Evolutionary conservation across 2,888 invertebrate genomes (phyloP).

Genomic region (Pristionchus fissidentatus): DNA sequence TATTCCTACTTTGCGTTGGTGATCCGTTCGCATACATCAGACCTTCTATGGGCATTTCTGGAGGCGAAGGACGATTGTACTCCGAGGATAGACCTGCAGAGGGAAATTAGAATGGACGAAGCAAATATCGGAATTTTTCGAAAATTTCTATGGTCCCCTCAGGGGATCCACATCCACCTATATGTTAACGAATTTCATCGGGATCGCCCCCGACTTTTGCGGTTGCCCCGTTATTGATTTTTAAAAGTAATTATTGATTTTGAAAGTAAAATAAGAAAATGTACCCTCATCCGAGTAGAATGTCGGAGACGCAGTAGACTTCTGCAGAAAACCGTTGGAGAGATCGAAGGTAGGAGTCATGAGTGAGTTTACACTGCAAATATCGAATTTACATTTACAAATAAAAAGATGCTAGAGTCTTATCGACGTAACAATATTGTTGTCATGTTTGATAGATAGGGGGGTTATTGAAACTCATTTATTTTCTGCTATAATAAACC

Average conservation of each 20-base stretch:
- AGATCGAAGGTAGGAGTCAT: neutral
- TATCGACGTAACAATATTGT: too few relatives aligned
- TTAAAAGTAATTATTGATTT: neutral
- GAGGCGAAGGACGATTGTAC: slow-evolving; percentile 6
- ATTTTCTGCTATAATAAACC: too few relatives aligned
- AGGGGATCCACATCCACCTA: neutral
- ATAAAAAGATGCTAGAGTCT: too few relatives aligned
- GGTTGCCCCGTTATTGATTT: neutral
- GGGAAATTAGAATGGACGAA: neutral
- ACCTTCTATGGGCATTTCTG: neutral
- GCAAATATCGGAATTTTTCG: neutral
- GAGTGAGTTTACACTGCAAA: neutral
- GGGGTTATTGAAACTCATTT: too few relatives aligned
- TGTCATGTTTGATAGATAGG: too few relatives aligned
- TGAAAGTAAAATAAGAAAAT: neutral
- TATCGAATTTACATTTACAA: too few relatives aligned
- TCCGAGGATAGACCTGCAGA: slow-evolving; percentile 1
- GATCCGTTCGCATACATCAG: slow-evolving; percentile 10
- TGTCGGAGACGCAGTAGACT: neutral
- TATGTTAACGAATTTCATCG: too few relatives aligned
- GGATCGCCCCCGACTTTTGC: too few relatives aligned
- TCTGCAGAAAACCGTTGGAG: neutral
- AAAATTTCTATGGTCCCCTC: neutral
- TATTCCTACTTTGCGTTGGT: neutral
- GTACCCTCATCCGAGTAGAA: slow-evolving; percentile 30